These are phyloP conservation scores for Pangasianodon gigas DNA, from an alignment of 2,113 vertebrate species.

Conservation along the genomic window DNA sequence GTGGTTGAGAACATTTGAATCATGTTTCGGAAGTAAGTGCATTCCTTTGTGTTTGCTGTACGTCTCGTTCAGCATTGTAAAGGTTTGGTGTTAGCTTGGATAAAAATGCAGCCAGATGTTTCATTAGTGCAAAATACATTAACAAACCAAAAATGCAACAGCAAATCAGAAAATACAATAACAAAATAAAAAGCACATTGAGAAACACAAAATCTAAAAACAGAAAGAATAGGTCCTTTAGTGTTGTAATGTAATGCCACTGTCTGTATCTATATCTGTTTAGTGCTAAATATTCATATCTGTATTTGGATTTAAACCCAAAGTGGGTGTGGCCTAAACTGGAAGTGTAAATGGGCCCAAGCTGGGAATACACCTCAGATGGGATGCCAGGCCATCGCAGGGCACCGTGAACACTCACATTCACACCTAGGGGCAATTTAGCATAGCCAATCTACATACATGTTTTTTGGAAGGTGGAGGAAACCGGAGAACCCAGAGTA, in stretches of 20 bases:
- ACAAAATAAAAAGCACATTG: not conserved
- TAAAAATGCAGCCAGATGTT: not conserved
- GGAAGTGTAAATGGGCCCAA: not conserved
- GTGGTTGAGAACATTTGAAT: constrained; percentile 14
- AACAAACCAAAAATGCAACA: not conserved
- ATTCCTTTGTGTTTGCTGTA: constrained; percentile 22
- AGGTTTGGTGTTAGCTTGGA: not conserved
- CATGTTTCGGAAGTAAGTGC: constrained; percentile 26
- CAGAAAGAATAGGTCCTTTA: not conserved
- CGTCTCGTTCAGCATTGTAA: not conserved
- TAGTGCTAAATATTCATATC: not conserved
- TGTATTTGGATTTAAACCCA: not conserved
- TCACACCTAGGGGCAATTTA: not conserved
- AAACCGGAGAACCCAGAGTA: not conserved
- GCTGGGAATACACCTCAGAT: not conserved
- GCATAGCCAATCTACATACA: not conserved
- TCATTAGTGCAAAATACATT: too few relatives aligned
- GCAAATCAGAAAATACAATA: not conserved
- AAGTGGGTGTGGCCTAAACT: not conserved
- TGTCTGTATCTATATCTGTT: not conserved
- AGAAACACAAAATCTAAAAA: not conserved
- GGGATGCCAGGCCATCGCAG: too few relatives aligned
- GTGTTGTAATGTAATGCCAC: not conserved
- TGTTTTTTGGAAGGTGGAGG: not conserved
- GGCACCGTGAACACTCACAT: not conserved